These are phyloP conservation scores for Heliconius congener DNA, from an alignment of 1,140 invertebrate species.

Conservation along the genomic window DNA sequence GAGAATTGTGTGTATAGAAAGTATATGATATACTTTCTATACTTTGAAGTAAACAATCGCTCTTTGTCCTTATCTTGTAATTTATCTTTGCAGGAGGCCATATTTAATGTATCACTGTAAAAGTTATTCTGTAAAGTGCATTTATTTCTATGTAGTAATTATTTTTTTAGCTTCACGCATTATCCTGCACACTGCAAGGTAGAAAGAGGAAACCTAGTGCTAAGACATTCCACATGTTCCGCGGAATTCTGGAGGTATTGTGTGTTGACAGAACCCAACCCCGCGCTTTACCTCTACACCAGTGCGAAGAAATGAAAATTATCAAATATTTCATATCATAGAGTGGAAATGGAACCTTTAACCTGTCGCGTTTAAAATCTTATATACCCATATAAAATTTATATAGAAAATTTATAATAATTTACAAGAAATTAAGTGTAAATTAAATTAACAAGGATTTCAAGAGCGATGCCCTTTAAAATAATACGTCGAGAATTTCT, in stretches of 20 bases:
- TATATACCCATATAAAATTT: no score
- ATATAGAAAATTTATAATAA: not conserved
- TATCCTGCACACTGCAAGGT: no score
- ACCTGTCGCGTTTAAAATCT: no score
- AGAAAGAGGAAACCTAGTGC: no score
- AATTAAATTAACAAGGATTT: slow-evolving; percentile 30
- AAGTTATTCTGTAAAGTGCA: not conserved
- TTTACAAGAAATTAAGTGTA: slow-evolving; percentile 13
- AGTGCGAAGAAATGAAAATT: no score
- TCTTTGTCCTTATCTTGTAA: not conserved
- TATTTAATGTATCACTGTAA: not conserved
- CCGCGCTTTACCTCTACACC: no score
- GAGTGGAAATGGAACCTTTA: no score
- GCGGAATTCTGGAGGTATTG: no score
- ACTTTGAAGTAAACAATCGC: not conserved
- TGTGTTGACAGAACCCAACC: no score
- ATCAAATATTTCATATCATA: no score
- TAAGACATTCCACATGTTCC: no score
- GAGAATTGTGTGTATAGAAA: not conserved
- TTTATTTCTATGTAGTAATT: not conserved
- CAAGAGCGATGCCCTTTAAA: slow-evolving; percentile 50
- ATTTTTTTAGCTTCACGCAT: no score
- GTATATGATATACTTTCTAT: not conserved
- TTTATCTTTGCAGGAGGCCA: slow-evolving; percentile 7
- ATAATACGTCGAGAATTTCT: slow-evolving; percentile 69